Evolutionary conservation across 2,113 vertebrate species (phyloP).

Genomic region (Petaurus breviceps): DNA sequence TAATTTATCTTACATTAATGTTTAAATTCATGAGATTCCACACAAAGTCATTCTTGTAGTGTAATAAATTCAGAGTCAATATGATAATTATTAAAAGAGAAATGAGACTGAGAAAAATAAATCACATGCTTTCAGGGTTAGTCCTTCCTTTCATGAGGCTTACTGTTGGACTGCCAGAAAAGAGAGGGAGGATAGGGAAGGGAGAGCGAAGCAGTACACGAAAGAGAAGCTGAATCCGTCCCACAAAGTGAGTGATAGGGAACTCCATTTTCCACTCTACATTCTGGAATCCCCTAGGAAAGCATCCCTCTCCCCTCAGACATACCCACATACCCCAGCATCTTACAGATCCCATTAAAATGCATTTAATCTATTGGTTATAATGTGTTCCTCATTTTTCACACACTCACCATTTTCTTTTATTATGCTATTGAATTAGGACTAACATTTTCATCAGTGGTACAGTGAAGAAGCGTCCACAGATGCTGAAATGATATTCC

Average conservation of each 20-base stretch:
- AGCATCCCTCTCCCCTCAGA: neutral
- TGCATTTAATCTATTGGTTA: neutral
- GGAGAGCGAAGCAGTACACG: neutral
- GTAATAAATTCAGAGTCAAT: slow-evolving; percentile 75
- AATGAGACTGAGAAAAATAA: slow-evolving; percentile 69
- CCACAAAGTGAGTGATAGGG: neutral
- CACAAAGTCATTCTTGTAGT: slow-evolving; percentile 73
- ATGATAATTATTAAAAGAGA: slow-evolving; percentile 76
- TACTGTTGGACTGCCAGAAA: neutral
- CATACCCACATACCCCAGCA: neutral
- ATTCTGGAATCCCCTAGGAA: neutral
- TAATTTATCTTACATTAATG: slow-evolving; percentile 83
- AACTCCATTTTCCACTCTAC: neutral
- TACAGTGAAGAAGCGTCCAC: neutral
- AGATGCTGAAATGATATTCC: neutral
- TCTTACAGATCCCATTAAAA: neutral
- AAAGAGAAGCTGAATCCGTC: neutral
- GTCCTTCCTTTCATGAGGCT: neutral
- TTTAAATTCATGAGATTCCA: slow-evolving; percentile 80
- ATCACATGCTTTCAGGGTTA: neutral
- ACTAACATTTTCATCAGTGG: neutral
- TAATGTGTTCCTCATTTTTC: neutral
- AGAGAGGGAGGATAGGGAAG: neutral
- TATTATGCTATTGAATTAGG: neutral
- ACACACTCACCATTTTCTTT: neutral